These are phyloP conservation scores for Olivierus martensii DNA, from an alignment of 1,140 invertebrate genomes.

Conservation along the genomic window DNA sequence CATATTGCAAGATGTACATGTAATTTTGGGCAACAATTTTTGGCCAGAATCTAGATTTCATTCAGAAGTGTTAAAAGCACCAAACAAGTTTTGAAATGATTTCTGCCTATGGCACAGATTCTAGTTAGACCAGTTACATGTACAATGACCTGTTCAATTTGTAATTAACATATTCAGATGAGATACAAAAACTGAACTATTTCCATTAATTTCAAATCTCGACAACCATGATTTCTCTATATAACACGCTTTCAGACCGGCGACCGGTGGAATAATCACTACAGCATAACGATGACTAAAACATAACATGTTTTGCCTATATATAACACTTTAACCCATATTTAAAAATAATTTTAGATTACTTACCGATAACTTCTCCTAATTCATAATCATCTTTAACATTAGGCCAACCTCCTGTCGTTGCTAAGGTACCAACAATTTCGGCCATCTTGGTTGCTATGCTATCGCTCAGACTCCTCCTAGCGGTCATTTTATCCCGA, in stretches of 20 bases:
- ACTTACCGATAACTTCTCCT: slow-evolving; percentile 81
- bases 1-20: no score
- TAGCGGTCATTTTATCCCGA: slow-evolving; percentile 21
- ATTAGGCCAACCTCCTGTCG: slow-evolving; percentile 61
- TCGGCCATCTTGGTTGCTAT: slow-evolving; percentile 19
- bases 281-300: no score
- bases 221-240: background rate
- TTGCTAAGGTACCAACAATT: slow-evolving; percentile 22
- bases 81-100: no score
- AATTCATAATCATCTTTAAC: slow-evolving; percentile 87
- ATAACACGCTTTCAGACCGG: background rate
- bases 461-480: slow-evolving; percentile 36
- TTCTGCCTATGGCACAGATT: no score
- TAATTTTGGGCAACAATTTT: no score
- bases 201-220: background rate
- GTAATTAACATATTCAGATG: background rate
- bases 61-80: no score
- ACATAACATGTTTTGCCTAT: no score
- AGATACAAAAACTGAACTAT: background rate
- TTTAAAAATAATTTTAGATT: slow-evolving; percentile 1
- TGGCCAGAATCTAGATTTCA: no score
- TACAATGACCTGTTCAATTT: no score
- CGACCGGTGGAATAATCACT: no score
- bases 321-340: no score
- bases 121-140: no score